Evolutionary conservation across 2,888 invertebrate species (phyloP).

Genomic region (Proisotoma minuta): DNA sequence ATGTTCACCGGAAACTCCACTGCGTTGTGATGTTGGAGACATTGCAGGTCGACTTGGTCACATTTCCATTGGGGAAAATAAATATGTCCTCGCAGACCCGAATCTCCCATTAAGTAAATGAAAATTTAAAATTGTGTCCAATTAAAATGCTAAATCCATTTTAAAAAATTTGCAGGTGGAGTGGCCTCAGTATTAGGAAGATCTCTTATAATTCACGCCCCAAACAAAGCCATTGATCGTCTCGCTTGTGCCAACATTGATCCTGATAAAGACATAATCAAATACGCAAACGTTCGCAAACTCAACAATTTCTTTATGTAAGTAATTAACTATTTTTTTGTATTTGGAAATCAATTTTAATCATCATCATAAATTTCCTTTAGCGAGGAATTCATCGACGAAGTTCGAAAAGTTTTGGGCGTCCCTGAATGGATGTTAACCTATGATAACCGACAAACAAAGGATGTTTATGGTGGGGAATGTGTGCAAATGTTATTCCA

Average conservation of each 20-base stretch:
- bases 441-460: constrained; percentile 75
- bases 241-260: constrained; percentile 89
- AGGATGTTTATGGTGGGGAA: constrained; percentile 67
- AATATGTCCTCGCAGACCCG: constrained; percentile 74
- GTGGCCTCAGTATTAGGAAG: constrained; percentile 72
- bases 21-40: constrained; percentile 88
- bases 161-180: constrained; percentile 56
- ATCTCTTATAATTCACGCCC: constrained; percentile 77
- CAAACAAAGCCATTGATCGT: constrained; percentile 64
- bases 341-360: not conserved
- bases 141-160: not conserved
- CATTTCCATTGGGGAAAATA: constrained; percentile 71
- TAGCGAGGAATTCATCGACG: constrained; percentile 77
- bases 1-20: constrained; percentile 80
- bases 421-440: constrained; percentile 86
- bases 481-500: constrained; percentile 82
- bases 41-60: constrained; percentile 77
- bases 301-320: constrained; percentile 84
- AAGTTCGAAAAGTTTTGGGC: constrained; percentile 73
- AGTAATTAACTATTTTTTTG: constrained; percentile 51
- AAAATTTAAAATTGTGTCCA: not conserved
- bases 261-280: constrained; percentile 83
- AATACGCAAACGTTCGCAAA: constrained; percentile 79
- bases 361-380: not conserved
- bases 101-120: constrained; percentile 70